Conservation (phyloP, 2,113 vertebrate species). For the Campylomormyrus tamandua region DNA sequence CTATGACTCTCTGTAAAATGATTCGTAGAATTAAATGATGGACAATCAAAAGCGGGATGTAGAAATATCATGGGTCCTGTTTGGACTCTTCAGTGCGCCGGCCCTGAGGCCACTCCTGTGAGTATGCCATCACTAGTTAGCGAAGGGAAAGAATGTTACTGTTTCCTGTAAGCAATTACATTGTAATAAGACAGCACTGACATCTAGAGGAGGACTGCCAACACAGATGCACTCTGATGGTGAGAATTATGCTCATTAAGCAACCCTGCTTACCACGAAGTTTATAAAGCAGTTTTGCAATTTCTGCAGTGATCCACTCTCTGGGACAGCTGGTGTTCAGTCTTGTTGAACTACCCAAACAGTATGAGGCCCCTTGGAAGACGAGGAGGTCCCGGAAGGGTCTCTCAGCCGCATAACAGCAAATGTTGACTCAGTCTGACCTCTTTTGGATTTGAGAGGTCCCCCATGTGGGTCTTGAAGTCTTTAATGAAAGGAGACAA, state of each 20-base stretch:
- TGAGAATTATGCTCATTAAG: conserved; percentile 11
- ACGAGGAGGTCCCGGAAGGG: background rate
- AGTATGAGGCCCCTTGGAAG: conserved; percentile 12
- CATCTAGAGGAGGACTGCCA: conserved; percentile 49
- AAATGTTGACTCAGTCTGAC: background rate
- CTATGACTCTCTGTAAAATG: background rate
- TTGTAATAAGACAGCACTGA: conserved; percentile 46
- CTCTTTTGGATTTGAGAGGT: background rate
- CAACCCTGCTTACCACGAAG: conserved; percentile 29
- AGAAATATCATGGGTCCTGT: background rate
- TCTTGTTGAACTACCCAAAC: conserved; percentile 17
- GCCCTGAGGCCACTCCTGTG: background rate
- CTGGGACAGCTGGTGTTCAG: conserved; percentile 18
- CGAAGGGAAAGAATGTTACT: conserved; percentile 3
- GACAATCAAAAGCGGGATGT: background rate
- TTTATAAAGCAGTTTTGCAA: conserved; percentile 31
- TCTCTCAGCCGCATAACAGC: background rate
- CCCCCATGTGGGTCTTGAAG: background rate
- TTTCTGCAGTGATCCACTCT: conserved; percentile 28
- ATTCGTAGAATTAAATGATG: too few species aligned
- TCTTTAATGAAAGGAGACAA: background rate
- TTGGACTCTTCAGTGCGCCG: background rate
- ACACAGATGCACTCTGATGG: conserved; percentile 16
- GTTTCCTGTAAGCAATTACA: conserved; percentile 31
- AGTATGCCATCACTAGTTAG: background rate